These are phyloP conservation scores for Microctenopoma steveboyesi DNA, from an alignment of 2,797 vertebrate species.

Conservation along the genomic window DNA sequence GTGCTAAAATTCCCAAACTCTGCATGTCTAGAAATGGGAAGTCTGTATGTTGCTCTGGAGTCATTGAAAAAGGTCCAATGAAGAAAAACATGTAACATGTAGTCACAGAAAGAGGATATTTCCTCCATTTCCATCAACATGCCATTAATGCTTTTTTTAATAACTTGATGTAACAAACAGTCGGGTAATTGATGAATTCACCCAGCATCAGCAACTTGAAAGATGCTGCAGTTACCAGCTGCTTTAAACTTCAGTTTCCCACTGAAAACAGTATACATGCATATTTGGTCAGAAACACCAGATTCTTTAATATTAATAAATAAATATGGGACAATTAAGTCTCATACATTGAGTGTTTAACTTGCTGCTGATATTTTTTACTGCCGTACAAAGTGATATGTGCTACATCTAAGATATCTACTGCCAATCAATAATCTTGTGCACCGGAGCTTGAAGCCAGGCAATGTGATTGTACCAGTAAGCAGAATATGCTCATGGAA, in stretches of 20 bases:
- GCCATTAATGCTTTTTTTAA: neutral
- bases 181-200: neutral
- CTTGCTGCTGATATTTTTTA: neutral
- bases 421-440: neutral
- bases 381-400: neutral
- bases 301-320: too few species aligned
- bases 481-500: neutral
- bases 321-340: too few species aligned
- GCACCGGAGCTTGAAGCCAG: constrained; percentile 9
- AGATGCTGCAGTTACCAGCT: neutral
- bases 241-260: neutral
- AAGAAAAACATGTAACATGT: neutral
- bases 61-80: neutral
- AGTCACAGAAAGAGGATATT: too few species aligned
- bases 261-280: neutral
- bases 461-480: neutral
- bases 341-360: neutral
- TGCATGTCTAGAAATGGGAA: neutral
- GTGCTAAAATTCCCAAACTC: neutral
- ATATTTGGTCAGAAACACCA: neutral
- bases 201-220: neutral
- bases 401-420: fast-evolving
- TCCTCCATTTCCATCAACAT: neutral
- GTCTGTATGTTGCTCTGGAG: neutral
- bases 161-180: neutral